Conservation (phyloP, 2,113 vertebrate genomes). For the Thunnus thynnus region DNA sequence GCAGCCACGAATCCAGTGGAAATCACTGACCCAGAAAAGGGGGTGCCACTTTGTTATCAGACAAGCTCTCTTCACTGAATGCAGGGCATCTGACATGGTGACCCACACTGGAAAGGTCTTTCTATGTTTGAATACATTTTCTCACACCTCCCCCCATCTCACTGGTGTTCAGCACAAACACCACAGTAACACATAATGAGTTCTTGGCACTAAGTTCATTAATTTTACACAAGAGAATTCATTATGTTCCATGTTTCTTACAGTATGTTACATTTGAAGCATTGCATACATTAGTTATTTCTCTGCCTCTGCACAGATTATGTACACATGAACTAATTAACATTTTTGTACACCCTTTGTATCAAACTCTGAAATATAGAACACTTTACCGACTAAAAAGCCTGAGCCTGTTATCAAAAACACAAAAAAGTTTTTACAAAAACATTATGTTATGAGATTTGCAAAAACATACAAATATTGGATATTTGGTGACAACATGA, state of each 20-base stretch:
- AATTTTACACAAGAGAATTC: neutral
- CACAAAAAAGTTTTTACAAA: neutral
- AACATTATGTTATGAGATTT: neutral
- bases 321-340: neutral
- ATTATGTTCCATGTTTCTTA: neutral
- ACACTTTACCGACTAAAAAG: neutral
- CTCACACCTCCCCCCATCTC: neutral
- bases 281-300: neutral
- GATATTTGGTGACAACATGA: too few species aligned
- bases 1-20: conserved; percentile 23
- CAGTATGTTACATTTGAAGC: neutral
- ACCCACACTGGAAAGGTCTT: neutral
- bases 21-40: conserved; percentile 37
- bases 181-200: neutral
- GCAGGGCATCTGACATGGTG: conserved; percentile 2
- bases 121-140: conserved; percentile 11
- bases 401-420: neutral
- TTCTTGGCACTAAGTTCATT: neutral
- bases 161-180: neutral
- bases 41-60: conserved; percentile 10
- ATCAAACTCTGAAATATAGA: neutral
- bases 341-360: too few species aligned
- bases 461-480: too few species aligned
- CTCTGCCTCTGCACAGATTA: neutral
- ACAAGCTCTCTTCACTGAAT: conserved; percentile 11